phyloP scores from a whole-genome alignment of 53 echinoderm and acorn worm species.

The Arbacia lixula region DNA sequence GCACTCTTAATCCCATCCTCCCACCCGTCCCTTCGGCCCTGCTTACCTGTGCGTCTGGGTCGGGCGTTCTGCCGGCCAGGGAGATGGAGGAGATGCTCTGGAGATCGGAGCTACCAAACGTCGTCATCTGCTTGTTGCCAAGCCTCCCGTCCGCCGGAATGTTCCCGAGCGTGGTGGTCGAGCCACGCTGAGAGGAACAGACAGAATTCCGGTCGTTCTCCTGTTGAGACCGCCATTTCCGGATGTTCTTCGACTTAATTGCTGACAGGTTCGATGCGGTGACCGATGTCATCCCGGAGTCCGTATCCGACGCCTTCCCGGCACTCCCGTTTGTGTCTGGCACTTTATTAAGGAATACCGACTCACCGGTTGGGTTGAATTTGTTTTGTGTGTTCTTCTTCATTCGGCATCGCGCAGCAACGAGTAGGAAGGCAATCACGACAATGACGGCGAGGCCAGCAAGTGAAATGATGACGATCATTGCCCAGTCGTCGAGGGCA shows the following conservation, averaged over 20 bases:
- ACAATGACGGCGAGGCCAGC: slow-evolving; percentile 78
- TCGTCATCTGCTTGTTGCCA: slow-evolving; percentile 90
- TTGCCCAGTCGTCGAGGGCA: slow-evolving; percentile 75
- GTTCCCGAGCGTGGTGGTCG: not conserved
- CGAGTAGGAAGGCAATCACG: slow-evolving; percentile 75
- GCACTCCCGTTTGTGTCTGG: slow-evolving; percentile 54
- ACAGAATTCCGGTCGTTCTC: slow-evolving; percentile 55
- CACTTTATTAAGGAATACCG: too few relatives aligned
- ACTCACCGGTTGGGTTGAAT: slow-evolving; percentile 69
- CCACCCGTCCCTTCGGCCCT: not conserved
- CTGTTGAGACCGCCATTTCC: slow-evolving; percentile 88
- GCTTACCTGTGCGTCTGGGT: slow-evolving; percentile 91
- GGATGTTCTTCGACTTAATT: slow-evolving; percentile 92
- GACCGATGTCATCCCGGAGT: slow-evolving; percentile 71
- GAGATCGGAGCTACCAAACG: slow-evolving; percentile 94
- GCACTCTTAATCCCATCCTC: not conserved
- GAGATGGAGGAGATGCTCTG: slow-evolving; percentile 69
- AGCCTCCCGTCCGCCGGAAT: slow-evolving; percentile 69
- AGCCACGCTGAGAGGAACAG: slow-evolving; percentile 22
- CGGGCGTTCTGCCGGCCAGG: slow-evolving; percentile 75
- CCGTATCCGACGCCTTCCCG: slow-evolving; percentile 68
- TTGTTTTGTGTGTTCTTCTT: slow-evolving; percentile 71
- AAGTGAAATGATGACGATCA: slow-evolving; percentile 82
- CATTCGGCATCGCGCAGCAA: slow-evolving; percentile 71
- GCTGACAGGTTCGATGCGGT: slow-evolving; percentile 66